A percentile compares a stretch with the other conserved stretches of the same genome.
These are phyloP conservation scores for Nylanderia fulva DNA, from an alignment of 1,140 invertebrate species.

Conservation along the genomic window DNA sequence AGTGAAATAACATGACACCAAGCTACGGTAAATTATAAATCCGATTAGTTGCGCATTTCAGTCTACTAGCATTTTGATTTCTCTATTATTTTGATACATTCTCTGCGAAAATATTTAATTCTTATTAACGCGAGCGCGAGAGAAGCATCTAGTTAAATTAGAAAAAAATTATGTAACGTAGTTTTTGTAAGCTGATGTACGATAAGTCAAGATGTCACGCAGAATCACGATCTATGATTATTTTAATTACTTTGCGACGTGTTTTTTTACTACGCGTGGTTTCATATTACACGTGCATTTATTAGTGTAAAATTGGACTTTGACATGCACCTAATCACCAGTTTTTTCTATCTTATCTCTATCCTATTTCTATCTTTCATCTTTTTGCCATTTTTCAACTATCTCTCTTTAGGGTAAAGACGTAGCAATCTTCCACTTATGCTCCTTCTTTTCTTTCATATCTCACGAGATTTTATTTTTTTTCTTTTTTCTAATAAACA, in stretches of 20 bases:
- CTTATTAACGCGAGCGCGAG: neutral
- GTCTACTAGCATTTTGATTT: neutral
- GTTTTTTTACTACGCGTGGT: constrained; percentile 4
- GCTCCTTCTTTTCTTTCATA: neutral
- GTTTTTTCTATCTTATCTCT: constrained; percentile 41
- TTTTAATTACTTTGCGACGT: constrained; percentile 1
- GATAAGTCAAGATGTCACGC: constrained; percentile 17
- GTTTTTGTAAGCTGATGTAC: neutral
- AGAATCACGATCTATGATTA: constrained; percentile 34
- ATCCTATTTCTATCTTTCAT: neutral
- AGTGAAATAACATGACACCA: constrained; percentile 48
- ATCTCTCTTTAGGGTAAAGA: constrained; percentile 7
- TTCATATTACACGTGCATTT: neutral
- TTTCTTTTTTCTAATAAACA: neutral
- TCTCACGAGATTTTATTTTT: neutral
- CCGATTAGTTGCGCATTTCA: constrained; percentile 22
- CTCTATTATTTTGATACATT: neutral
- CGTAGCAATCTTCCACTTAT: constrained; percentile 19
- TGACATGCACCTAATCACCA: constrained; percentile 67
- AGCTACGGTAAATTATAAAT: constrained; percentile 38
- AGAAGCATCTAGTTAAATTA: neutral
- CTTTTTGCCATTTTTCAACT: constrained; percentile 2
- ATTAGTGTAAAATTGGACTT: constrained; percentile 48
- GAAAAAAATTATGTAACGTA: too few species aligned
- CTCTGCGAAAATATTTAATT: neutral